Evolutionary conservation across 2,113 vertebrate species (phyloP), one percentile per base, ranked within the genome.

Genomic region (Ctenomys sociabilis): DNA sequence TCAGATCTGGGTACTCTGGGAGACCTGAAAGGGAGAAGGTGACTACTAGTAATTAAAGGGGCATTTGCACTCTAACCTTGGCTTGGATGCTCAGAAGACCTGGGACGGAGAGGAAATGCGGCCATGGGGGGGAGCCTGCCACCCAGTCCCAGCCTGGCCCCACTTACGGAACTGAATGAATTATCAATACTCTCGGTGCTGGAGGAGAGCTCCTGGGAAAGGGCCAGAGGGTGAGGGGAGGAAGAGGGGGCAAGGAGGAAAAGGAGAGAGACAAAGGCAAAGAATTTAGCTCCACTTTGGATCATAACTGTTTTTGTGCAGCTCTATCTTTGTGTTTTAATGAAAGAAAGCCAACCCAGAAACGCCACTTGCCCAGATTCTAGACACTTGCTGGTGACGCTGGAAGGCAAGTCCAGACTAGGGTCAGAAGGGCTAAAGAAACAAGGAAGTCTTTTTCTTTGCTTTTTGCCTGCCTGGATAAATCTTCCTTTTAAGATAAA

Each of bases 131-230:
- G 94, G 93, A 98, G 97, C 97, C 97, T 98, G 97, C 98, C 98
- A 98, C 98, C 98, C 95, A 96, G 97, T 66, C 97, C 97, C 97
- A 97, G 97, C 93, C 87, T 91, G 96, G 97, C 96, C 97, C 97
- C 96, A 99, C 99, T 99, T 99, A 99, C 99, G 97, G 99, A 98
- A 98, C 96, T 98, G 98, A 98, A 96, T 97, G 98, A 98, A 95
- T 98, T 98, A 98, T 99, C 98, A 98, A 99, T 98, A 98, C 99
- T 99, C 97, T 99, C 99, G 94, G 98, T 98, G 98, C 99, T 99
- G 98, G 99, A 99, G 98, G 98, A 98, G 98, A 99, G 98, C 97
- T 99, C 99, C 99, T 99, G 98, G 98, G 98, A 98, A 98, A 98
- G 59, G 98, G 97, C 95, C 96, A 96, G 95, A 92, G 97, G 97